Conservation (phyloP, 2,797 vertebrate species). For the Channallabes apus region DNA sequence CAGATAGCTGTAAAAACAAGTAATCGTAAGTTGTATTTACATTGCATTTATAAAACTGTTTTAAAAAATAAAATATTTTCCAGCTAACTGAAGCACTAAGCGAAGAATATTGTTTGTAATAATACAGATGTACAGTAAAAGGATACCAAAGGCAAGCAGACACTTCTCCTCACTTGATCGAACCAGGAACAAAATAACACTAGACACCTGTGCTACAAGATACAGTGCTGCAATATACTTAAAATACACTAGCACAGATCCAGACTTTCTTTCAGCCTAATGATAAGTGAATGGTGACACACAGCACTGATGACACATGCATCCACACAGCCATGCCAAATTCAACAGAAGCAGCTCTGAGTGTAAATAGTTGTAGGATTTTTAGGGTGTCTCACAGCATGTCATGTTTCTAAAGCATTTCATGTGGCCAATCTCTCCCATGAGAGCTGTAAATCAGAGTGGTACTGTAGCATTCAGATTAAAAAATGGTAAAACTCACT, state of each 20-base stretch:
- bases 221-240: neutral
- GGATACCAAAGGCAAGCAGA: neutral
- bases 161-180: neutral
- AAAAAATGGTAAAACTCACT: conserved; percentile 3
- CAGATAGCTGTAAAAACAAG: neutral
- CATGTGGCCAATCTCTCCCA: neutral
- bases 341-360: conserved; percentile 11
- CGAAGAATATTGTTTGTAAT: neutral
- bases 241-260: neutral
- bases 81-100: neutral
- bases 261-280: neutral
- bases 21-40: neutral
- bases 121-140: neutral
- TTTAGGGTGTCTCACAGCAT: neutral
- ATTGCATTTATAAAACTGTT: neutral
- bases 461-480: neutral
- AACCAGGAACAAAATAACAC: neutral
- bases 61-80: neutral
- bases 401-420: neutral
- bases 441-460: neutral
- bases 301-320: conserved; percentile 6
- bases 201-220: too few species aligned
- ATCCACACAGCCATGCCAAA: neutral
- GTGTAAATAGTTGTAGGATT: neutral
- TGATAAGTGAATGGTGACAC: neutral